These are phyloP conservation scores for Melopsittacus undulatus DNA, from an alignment of 2,797 vertebrate genomes.

Conservation along the genomic window DNA sequence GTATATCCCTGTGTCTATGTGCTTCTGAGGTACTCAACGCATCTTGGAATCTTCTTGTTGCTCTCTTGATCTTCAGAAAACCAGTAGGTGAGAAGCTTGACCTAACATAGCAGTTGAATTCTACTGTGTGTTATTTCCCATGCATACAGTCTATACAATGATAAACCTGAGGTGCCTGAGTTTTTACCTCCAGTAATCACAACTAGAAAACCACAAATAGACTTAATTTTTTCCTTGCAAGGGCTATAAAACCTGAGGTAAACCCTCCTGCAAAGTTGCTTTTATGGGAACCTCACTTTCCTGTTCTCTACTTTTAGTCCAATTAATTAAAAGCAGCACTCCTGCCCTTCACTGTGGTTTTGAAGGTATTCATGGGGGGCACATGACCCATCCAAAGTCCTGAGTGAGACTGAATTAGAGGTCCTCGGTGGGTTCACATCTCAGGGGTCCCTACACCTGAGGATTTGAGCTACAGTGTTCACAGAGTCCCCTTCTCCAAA, in stretches of 20 bases:
- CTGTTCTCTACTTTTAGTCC: conserved; percentile 51
- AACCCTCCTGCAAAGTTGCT: conserved; percentile 8
- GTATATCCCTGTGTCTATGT: background rate
- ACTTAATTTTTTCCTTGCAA: conserved; percentile 41
- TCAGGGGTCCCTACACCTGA: background rate
- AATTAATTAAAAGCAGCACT: conserved; percentile 44
- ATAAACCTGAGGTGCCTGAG: background rate
- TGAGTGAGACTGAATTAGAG: background rate
- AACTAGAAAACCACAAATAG: conserved; percentile 41
- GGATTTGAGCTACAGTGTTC: background rate
- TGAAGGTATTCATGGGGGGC: background rate
- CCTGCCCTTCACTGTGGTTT: background rate
- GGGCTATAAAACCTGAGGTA: conserved; percentile 21
- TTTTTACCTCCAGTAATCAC: conserved; percentile 2
- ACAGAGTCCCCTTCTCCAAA: background rate
- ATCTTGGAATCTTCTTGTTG: background rate
- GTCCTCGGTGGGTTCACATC: background rate
- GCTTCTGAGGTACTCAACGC: background rate
- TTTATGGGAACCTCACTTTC: conserved; percentile 32
- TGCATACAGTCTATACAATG: background rate
- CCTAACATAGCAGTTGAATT: background rate
- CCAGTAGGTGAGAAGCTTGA: background rate
- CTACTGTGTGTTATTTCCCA: background rate
- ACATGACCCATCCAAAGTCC: background rate
- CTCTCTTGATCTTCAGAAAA: background rate